Percentiles rank a stretch among this genome's conserved stretches.
These are phyloP conservation scores for Rhopalosiphum nymphaeae DNA, from an alignment of 2,888 invertebrate species.

Conservation along the genomic window DNA sequence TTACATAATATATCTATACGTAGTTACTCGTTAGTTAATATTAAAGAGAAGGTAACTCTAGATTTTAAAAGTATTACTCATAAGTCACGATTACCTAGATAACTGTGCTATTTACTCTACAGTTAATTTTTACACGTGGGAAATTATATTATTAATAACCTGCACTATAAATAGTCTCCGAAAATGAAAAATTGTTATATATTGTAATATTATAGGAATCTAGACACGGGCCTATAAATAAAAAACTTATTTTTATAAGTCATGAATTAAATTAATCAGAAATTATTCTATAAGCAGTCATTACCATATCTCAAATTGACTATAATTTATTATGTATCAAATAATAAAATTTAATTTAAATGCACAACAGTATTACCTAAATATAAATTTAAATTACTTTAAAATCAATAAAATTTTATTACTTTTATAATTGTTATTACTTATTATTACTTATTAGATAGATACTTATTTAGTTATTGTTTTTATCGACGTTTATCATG, in stretches of 20 bases:
- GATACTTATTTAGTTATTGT: neutral
- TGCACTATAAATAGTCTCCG: neutral
- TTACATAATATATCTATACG: no score
- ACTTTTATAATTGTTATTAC: neutral
- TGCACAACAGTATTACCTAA: neutral
- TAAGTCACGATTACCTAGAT: no score
- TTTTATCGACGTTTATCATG: neutral
- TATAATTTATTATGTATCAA: neutral
- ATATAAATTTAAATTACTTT: conserved; percentile 11
- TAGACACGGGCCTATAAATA: neutral
- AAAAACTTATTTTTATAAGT: neutral
- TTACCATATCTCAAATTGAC: neutral
- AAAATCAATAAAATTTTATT: neutral
- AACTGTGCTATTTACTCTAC: neutral
- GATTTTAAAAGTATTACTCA: no score
- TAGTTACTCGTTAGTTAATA: neutral
- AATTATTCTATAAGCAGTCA: neutral
- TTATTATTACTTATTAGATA: neutral
- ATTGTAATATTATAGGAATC: neutral
- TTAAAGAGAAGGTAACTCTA: neutral
- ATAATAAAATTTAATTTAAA: neutral
- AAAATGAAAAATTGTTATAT: neutral
- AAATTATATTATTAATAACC: neutral
- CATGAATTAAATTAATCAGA: neutral
- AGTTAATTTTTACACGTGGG: neutral